Conservation (phyloP, 2,113 vertebrate species). For the Galeopterus variegatus region DNA sequence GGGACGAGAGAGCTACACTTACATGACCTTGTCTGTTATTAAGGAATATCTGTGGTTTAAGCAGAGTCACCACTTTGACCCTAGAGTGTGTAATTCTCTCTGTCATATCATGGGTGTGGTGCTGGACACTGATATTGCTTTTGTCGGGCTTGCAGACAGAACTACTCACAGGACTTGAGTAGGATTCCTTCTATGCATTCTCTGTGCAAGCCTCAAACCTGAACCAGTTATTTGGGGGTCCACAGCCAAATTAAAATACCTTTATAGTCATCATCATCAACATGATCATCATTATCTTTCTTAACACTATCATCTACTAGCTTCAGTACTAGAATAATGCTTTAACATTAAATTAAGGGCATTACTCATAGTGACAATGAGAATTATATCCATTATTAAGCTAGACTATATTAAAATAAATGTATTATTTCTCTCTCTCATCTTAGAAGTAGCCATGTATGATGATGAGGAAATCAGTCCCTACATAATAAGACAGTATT, state of each 20-base stretch:
- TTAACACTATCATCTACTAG: neutral
- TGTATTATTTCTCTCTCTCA: neutral
- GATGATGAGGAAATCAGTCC: neutral
- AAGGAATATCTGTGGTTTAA: neutral
- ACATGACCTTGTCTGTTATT: neutral
- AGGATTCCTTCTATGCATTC: neutral
- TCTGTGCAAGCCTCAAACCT: neutral
- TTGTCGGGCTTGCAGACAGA: neutral
- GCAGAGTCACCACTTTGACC: neutral
- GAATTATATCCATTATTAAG: neutral
- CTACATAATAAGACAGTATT: neutral
- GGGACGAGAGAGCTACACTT: neutral
- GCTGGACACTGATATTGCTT: no score
- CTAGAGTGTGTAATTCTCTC: neutral
- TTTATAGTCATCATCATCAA: neutral
- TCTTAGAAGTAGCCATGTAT: neutral
- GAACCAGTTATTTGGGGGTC: neutral
- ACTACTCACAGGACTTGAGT: neutral
- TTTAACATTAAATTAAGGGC: neutral
- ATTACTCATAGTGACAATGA: neutral
- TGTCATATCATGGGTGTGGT: neutral
- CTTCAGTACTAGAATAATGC: neutral
- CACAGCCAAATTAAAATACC: neutral
- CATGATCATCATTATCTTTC: neutral
- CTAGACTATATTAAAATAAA: neutral